phyloP scores from a whole-genome alignment of 1,140 invertebrate genomes.

The Halotydeus destructor region DNA sequence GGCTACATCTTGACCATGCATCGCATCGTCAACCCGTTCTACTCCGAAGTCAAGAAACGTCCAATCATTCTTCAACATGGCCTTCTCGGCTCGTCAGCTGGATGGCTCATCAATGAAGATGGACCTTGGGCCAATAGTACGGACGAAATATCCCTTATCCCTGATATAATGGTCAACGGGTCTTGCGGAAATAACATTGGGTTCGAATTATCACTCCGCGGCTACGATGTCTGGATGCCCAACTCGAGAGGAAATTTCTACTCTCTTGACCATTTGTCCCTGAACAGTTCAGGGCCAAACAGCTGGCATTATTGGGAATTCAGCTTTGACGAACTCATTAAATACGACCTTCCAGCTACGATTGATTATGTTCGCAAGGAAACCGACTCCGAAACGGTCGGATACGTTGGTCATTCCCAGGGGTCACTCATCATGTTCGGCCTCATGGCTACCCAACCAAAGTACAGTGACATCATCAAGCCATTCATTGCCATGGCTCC shows the following conservation, averaged over 20 bases:
- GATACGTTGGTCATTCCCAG: constrained; percentile 41
- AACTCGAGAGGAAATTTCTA: constrained; percentile 41
- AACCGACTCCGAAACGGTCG: constrained; percentile 31
- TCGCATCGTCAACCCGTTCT: too few species aligned
- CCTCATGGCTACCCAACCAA: constrained; percentile 23
- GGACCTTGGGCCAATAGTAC: constrained; percentile 10
- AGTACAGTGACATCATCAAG: constrained; percentile 37
- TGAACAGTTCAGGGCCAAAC: neutral
- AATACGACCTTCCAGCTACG: constrained; percentile 29
- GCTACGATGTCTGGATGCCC: constrained; percentile 48
- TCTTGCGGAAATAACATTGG: constrained; percentile 5
- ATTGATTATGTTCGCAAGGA: constrained; percentile 26
- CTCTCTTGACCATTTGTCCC: constrained; percentile 19
- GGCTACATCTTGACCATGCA: constrained; percentile 48
- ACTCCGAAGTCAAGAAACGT: constrained; percentile 12
- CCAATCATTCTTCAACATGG: constrained; percentile 13
- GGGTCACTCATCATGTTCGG: constrained; percentile 41
- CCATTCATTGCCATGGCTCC: constrained; percentile 43
- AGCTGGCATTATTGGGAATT: constrained; percentile 4
- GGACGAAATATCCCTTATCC: too few species aligned
- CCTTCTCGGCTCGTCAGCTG: constrained; percentile 7
- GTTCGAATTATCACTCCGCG: neutral
- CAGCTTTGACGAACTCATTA: constrained; percentile 20
- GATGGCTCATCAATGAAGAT: constrained; percentile 23
- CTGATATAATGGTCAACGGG: too few species aligned